Conservation (phyloP, 2,113 vertebrate genomes). For the Eptatretus burgeri region DNA sequence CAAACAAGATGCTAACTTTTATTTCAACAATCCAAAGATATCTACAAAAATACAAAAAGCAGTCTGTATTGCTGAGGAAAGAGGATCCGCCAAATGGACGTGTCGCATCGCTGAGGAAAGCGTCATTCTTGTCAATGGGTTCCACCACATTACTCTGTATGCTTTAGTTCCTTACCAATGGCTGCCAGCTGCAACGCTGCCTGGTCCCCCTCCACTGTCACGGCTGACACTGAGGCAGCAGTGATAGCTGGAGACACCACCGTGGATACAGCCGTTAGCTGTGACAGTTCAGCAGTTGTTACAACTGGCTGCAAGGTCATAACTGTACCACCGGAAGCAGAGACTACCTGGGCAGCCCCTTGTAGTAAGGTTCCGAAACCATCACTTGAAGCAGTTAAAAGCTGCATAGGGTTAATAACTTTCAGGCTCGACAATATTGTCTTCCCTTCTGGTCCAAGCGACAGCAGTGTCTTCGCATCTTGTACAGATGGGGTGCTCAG, state of each 20-base stretch:
- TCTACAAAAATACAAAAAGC: too few relatives aligned
- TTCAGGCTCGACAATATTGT: not conserved
- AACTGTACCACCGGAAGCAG: not conserved
- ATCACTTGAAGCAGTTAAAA: not conserved
- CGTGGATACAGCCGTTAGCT: not conserved
- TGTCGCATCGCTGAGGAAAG: too few relatives aligned
- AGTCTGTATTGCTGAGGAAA: too few relatives aligned
- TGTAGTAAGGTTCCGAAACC: constrained; percentile 1
- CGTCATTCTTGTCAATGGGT: too few relatives aligned
- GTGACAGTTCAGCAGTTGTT: not conserved
- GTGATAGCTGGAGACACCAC: not conserved
- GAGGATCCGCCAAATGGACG: too few relatives aligned
- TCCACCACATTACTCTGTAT: too few relatives aligned
- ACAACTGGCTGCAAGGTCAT: constrained; percentile 1
- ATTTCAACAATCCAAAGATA: too few relatives aligned
- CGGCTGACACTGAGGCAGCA: not conserved
- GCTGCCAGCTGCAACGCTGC: constrained; percentile 3
- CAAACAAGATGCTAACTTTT: too few relatives aligned
- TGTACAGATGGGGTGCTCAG: too few relatives aligned
- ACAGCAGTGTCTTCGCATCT: too few relatives aligned
- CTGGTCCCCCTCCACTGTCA: constrained; percentile 5
- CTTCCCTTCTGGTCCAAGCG: too few relatives aligned
- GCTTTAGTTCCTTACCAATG: not conserved
- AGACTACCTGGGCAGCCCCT: not conserved
- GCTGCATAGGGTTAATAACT: constrained; percentile 1